These are phyloP conservation scores for Nerophis lumbriciformis DNA, from an alignment of 2,113 vertebrate species.

Conservation along the genomic window DNA sequence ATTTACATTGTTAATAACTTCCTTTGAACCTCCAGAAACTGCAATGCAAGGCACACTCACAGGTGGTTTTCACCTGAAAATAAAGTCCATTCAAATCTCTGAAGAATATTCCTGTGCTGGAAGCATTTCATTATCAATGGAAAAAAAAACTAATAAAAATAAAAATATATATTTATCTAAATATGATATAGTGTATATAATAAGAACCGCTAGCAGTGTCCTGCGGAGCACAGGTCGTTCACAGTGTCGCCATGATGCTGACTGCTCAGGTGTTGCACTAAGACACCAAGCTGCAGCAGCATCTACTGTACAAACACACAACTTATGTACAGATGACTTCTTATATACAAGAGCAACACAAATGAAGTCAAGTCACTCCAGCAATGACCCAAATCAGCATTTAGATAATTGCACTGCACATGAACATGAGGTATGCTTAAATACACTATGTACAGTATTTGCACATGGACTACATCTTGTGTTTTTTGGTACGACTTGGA, in stretches of 20 bases:
- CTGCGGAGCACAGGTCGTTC: slow-evolving; percentile 61
- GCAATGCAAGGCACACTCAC: slow-evolving; percentile 71
- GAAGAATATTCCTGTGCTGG: slow-evolving; percentile 53
- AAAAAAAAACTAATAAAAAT: slow-evolving; percentile 11
- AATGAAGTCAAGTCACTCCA: neutral
- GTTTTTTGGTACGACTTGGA: slow-evolving; percentile 57
- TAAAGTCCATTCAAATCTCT: slow-evolving; percentile 63
- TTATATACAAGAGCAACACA: slow-evolving; percentile 47
- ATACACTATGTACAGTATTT: slow-evolving; percentile 55
- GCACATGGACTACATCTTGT: slow-evolving; percentile 44
- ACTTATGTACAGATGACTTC: slow-evolving; percentile 54
- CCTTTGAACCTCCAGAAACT: slow-evolving; percentile 47
- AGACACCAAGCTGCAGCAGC: slow-evolving; percentile 53
- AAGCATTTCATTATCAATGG: slow-evolving; percentile 51
- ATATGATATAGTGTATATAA: neutral
- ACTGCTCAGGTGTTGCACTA: slow-evolving; percentile 43
- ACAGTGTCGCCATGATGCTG: slow-evolving; percentile 72
- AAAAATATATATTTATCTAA: too few relatives aligned
- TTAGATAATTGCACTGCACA: slow-evolving; percentile 28
- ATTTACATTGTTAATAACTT: slow-evolving; percentile 24
- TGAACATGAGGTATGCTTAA: slow-evolving; percentile 52
- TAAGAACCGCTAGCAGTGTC: slow-evolving; percentile 36
- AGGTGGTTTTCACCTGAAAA: slow-evolving; percentile 58
- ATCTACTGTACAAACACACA: slow-evolving; percentile 54
- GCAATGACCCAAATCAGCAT: slow-evolving; percentile 19